Percentiles rank a stretch among this genome's conserved stretches.
These are phyloP conservation scores for Lanius collurio DNA, from an alignment of 2,113 vertebrate species.

Conservation along the genomic window DNA sequence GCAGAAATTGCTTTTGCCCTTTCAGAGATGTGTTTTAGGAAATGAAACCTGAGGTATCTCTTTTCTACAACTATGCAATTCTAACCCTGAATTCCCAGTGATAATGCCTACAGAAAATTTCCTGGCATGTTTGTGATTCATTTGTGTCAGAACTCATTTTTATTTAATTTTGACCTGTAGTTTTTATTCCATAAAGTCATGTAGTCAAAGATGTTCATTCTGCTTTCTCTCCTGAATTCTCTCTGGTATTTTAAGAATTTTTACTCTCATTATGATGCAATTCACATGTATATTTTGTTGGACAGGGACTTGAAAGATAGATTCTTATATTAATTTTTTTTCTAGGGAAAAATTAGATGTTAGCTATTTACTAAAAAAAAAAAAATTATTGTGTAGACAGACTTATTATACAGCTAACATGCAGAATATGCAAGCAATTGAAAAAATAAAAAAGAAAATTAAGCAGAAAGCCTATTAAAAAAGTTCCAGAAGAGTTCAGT, in stretches of 20 bases:
- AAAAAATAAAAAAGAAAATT: not conserved
- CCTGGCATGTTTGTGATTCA: not conserved
- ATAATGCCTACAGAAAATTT: not conserved
- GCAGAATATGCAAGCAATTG: not conserved
- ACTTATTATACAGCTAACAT: not conserved
- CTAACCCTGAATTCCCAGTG: not conserved
- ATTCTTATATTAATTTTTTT: not conserved
- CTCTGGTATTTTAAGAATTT: not conserved
- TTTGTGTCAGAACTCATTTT: not conserved
- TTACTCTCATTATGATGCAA: not conserved
- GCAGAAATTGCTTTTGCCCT: not conserved
- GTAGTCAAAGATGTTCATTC: not conserved
- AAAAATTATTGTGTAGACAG: not conserved
- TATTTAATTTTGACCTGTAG: conserved; percentile 4
- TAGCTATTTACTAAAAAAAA: not conserved
- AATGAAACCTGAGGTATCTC: not conserved
- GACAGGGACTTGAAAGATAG: not conserved
- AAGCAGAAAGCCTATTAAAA: not conserved
- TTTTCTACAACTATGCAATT: not conserved
- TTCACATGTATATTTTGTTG: not conserved
- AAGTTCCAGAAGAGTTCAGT: not conserved
- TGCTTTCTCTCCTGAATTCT: not conserved
- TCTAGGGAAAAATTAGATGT: not conserved
- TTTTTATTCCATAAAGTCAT: not conserved
- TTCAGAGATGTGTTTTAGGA: not conserved